Percentiles rank a stretch among this genome's conserved stretches.
Evolutionary conservation across 2,888 invertebrate genomes (phyloP).

Genomic region (Steinernema carpocapsae): DNA sequence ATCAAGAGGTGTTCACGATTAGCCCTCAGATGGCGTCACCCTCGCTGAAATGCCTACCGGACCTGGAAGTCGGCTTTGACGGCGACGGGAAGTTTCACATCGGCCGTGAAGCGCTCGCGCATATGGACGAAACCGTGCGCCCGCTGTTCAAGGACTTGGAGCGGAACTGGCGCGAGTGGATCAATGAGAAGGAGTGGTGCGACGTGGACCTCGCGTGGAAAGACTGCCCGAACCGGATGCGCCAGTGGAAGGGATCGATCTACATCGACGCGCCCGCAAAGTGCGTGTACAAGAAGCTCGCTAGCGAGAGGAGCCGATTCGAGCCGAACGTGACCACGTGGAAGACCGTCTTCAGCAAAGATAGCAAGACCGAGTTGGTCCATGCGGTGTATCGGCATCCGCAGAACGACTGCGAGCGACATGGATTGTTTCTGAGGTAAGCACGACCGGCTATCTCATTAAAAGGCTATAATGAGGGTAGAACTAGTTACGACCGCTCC

Average conservation of each 20-base stretch:
- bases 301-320: not conserved
- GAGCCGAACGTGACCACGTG: not conserved
- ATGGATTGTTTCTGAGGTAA: constrained; percentile 1
- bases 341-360: not conserved
- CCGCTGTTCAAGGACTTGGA: constrained; percentile 1
- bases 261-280: not conserved
- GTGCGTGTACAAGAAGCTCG: not conserved
- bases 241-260: constrained; percentile 19
- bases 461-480: too few species aligned
- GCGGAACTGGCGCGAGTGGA: not conserved
- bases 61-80: constrained; percentile 3
- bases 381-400: not conserved
- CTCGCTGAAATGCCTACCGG: not conserved
- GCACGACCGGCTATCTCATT: not conserved
- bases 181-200: not conserved
- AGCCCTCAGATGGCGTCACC: not conserved
- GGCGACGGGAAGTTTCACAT: constrained; percentile 2
- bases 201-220: constrained; percentile 2
- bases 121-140: constrained; percentile 3
- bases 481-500: too few species aligned
- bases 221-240: not conserved
- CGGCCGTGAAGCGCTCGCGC: not conserved
- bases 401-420: not conserved
- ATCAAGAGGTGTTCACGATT: not conserved
- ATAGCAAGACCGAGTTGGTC: not conserved